phyloP scores from a whole-genome alignment of 2,797 vertebrate species.

The Sebastes kiyomatsui region DNA sequence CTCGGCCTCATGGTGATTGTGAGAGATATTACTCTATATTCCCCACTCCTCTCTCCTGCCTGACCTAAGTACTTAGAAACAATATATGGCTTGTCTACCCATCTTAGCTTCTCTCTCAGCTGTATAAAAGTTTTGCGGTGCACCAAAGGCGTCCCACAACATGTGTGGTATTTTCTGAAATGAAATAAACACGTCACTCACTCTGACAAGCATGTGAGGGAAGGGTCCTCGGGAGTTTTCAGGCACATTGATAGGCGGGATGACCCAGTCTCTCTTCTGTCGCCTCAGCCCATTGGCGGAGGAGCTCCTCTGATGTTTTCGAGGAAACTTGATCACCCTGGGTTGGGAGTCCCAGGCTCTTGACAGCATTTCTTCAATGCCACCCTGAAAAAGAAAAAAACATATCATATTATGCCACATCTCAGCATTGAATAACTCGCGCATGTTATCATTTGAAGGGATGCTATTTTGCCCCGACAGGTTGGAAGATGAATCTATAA shows the following conservation, averaged over 20 bases:
- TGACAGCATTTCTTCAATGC: slow-evolving; percentile 80
- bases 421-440: slow-evolving; percentile 4
- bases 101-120: background rate
- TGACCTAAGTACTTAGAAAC: slow-evolving; percentile 1
- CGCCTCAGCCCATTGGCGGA: slow-evolving; percentile 86
- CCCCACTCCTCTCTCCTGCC: background rate
- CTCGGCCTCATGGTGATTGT: slow-evolving; percentile 28
- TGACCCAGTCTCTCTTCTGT: slow-evolving; percentile 99
- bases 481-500: slow-evolving; percentile 43
- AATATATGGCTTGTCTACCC: slow-evolving; percentile 1
- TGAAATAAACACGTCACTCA: slow-evolving; percentile 80
- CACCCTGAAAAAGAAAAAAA: slow-evolving; percentile 70
- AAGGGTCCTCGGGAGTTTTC: slow-evolving; percentile 98
- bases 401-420: slow-evolving; percentile 26
- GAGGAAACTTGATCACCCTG: slow-evolving; percentile 85
- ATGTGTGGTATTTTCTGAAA: slow-evolving; percentile 13
- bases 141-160: background rate
- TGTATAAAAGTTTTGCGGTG: background rate
- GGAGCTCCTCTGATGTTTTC: slow-evolving; percentile 85
- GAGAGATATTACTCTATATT: slow-evolving; percentile 27
- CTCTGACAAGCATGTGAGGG: slow-evolving; percentile 96
- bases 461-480: slow-evolving; percentile 19
- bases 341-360: slow-evolving; percentile 81
- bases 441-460: slow-evolving; percentile 23
- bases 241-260: slow-evolving; percentile 97